Percentiles rank a stretch among this genome's conserved stretches.
Evolutionary conservation across 2,888 invertebrate species (phyloP).

Genomic region (Erynnis tages): DNA sequence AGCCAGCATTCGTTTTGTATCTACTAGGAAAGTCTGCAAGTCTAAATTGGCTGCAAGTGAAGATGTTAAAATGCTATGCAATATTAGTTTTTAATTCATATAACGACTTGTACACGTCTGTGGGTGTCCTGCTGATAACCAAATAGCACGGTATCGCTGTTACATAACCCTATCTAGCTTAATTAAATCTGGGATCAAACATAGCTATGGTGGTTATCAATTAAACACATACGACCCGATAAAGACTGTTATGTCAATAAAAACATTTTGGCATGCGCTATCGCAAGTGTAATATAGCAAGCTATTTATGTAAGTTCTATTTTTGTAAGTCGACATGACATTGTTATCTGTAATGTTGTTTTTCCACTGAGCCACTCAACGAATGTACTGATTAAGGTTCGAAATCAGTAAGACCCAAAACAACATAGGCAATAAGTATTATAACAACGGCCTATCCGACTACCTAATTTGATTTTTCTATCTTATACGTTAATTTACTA

Average conservation of each 20-base stretch:
- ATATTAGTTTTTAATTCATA: no score
- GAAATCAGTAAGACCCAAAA: not conserved
- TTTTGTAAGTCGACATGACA: slow-evolving; percentile 10
- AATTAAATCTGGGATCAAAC: slow-evolving; percentile 5
- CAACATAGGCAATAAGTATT: not conserved
- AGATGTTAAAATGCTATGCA: no score
- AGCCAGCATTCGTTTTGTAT: no score
- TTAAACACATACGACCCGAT: slow-evolving; percentile 1
- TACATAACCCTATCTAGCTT: not conserved
- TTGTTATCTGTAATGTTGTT: slow-evolving; percentile 9
- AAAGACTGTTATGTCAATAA: slow-evolving; percentile 17
- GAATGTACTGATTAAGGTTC: not conserved
- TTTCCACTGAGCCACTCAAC: not conserved
- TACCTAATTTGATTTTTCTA: no score
- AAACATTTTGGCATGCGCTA: slow-evolving; percentile 17
- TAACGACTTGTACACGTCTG: no score
- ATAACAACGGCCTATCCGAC: not conserved
- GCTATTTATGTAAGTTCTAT: slow-evolving; percentile 11
- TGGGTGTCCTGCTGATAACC: no score
- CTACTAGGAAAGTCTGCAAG: no score
- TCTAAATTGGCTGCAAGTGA: no score
- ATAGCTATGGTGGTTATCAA: slow-evolving; percentile 7
- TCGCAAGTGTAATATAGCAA: slow-evolving; percentile 2
- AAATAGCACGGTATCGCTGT: not conserved
- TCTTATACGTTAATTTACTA: no score